phyloP scores from a whole-genome alignment of 2,888 invertebrate species.

The Phorcus lineatus region DNA sequence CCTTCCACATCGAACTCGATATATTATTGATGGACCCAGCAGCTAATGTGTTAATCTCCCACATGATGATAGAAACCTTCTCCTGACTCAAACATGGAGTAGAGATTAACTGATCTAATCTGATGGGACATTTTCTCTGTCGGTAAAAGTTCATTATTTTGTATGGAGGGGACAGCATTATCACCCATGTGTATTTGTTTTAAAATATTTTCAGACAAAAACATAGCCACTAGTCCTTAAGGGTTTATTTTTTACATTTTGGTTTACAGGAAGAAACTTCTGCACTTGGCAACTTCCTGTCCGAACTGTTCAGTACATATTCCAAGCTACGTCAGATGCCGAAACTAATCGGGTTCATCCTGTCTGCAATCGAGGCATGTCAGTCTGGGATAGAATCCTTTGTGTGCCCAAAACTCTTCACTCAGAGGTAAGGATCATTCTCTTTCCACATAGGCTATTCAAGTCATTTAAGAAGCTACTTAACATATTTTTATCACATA shows the following conservation, averaged over 20 bases:
- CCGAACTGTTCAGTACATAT: slow-evolving; percentile 42
- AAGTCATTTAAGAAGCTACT: too few relatives aligned
- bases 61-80: not conserved
- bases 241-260: too few relatives aligned
- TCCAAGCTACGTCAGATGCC: slow-evolving; percentile 52
- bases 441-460: not conserved
- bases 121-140: not conserved
- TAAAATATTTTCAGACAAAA: too few relatives aligned
- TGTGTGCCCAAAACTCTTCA: slow-evolving; percentile 32
- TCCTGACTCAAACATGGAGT: not conserved
- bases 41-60: not conserved
- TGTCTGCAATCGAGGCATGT: slow-evolving; percentile 29
- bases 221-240: too few relatives aligned
- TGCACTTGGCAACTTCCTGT: slow-evolving; percentile 42
- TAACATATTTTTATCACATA: too few relatives aligned
- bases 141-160: too few relatives aligned
- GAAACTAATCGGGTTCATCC: slow-evolving; percentile 40
- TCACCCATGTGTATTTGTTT: too few relatives aligned
- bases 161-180: too few relatives aligned
- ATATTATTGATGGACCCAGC: too few relatives aligned
- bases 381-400: not conserved
- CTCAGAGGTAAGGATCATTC: slow-evolving; percentile 34
- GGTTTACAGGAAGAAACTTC: not conserved
- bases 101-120: slow-evolving; percentile 19
- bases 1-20: too few relatives aligned